phyloP scores from a whole-genome alignment of 2,113 vertebrate genomes.

The Diglossa brunneiventris region DNA sequence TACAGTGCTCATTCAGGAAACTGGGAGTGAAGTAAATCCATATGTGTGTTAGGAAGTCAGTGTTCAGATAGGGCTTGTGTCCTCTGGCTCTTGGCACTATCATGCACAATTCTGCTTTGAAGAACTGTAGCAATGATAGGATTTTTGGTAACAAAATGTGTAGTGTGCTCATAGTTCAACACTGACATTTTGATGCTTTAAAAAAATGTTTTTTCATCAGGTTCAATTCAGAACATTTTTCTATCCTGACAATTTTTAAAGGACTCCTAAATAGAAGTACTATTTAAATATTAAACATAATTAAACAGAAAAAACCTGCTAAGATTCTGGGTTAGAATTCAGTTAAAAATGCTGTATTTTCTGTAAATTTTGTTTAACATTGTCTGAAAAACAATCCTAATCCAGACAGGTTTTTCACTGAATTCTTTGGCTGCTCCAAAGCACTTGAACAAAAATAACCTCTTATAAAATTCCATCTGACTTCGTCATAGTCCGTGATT shows the following conservation, averaged over 20 bases:
- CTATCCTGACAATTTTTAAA: not conserved
- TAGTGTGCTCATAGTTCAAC: not conserved
- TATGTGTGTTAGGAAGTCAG: slow-evolving; percentile 68
- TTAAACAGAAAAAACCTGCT: not conserved
- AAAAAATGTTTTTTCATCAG: not conserved
- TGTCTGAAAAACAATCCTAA: not conserved
- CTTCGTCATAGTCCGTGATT: not conserved
- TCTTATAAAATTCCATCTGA: not conserved
- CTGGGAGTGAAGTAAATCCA: slow-evolving; percentile 76
- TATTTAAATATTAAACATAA: not conserved
- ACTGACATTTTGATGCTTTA: not conserved
- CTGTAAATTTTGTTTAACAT: not conserved
- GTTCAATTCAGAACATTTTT: not conserved
- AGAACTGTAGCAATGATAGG: slow-evolving; percentile 49
- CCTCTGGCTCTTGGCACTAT: slow-evolving; percentile 62
- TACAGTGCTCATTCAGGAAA: slow-evolving; percentile 75
- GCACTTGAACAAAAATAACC: not conserved
- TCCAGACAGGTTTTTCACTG: not conserved
- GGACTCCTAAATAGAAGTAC: not conserved
- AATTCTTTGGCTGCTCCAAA: not conserved
- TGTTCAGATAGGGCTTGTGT: slow-evolving; percentile 39
- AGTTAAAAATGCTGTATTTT: not conserved
- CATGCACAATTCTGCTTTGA: slow-evolving; percentile 62
- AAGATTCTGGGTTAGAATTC: not conserved
- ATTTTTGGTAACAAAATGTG: slow-evolving; percentile 34